Percentiles rank a stretch among this genome's conserved stretches.
Evolutionary conservation across 2,888 invertebrate species (phyloP).

Genomic region (Pammene aurita): DNA sequence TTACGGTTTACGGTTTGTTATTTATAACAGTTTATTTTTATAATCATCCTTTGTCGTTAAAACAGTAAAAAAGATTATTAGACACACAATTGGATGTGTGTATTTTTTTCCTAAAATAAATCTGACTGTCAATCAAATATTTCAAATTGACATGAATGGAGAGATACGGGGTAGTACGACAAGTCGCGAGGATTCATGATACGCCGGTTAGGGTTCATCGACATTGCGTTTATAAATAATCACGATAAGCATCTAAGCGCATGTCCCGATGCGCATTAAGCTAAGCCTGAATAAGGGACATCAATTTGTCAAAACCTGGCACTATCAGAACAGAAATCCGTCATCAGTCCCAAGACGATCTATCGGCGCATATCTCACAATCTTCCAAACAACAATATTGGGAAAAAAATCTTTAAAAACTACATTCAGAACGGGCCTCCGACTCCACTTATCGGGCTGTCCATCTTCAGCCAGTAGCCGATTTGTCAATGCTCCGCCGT

Average conservation of each 20-base stretch:
- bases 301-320: conserved; percentile 79
- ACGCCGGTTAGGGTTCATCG: conserved; percentile 29
- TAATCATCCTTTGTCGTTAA: too few relatives aligned
- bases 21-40: too few relatives aligned
- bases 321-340: conserved; percentile 75
- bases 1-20: too few relatives aligned
- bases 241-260: conserved; percentile 57
- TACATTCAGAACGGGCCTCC: conserved; percentile 51
- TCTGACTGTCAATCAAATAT: neutral
- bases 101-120: neutral
- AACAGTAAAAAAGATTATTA: too few relatives aligned
- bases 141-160: neutral
- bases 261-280: conserved; percentile 58
- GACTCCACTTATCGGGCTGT: conserved; percentile 68
- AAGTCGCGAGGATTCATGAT: conserved; percentile 11
- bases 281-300: conserved; percentile 71
- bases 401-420: conserved; percentile 43
- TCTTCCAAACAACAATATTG: conserved; percentile 62
- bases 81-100: too few relatives aligned
- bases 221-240: conserved; percentile 41
- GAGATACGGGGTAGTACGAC: neutral
- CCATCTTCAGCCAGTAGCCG: conserved; percentile 76
- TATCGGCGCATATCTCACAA: conserved; percentile 74
- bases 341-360: conserved; percentile 72
- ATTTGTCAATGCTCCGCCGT: conserved; percentile 79